Base-by-base conservation (phyloP, 2,113 vertebrate genomes). In the Etia nguti region DNA sequence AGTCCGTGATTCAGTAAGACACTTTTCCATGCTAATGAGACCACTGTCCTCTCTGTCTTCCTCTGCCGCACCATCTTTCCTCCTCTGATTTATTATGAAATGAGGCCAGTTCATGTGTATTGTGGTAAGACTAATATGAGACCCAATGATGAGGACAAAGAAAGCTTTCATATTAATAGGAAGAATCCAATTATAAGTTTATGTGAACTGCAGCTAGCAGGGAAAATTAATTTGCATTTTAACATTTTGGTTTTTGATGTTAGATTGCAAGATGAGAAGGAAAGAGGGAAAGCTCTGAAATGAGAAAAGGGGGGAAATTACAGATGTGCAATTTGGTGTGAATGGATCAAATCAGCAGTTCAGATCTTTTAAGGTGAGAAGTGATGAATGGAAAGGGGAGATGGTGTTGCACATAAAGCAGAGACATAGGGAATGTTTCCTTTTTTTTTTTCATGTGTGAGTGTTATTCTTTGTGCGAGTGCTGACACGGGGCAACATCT, bases 1-100 rank as follows among this genome's bases (percentile, higher is more conserved):
- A 81, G 95, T 91, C 94, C 95, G 41, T 97, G 97, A 97, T 97
- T 97, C 97, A 96, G 97, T 97, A 96, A 97, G 97, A 97, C 73
- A 34, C 46, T 77, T 77, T 77, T 77, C 73, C 73, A 77, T 97
- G 97, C 97, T 97, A 97, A 98, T 98, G 97, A 98, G 97, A 79
- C 15, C 87, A 94, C 83, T 96, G 96, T 97, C 97, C 83, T 91
- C 81, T 65, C 75, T 10, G 26, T 88, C 77, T 31, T 82, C 75
- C 55, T 65, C 82, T 24, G 48, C 80, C 12, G 85, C 50, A 52
- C 48, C 41, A 10, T 85, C 81, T 75, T 36, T 81, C 75, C 80
- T 41, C 56, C 41, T 60, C 82, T 38, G 68, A 62, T 80, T 91
- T 77, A 83, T 85, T 31, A 10, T 77, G 77, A 77, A 89, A 91